A percentile compares a stretch with the other conserved stretches of the same genome.
Evolutionary conservation across 2,888 invertebrate species (phyloP).

Genomic region (Punctoribates punctum): DNA sequence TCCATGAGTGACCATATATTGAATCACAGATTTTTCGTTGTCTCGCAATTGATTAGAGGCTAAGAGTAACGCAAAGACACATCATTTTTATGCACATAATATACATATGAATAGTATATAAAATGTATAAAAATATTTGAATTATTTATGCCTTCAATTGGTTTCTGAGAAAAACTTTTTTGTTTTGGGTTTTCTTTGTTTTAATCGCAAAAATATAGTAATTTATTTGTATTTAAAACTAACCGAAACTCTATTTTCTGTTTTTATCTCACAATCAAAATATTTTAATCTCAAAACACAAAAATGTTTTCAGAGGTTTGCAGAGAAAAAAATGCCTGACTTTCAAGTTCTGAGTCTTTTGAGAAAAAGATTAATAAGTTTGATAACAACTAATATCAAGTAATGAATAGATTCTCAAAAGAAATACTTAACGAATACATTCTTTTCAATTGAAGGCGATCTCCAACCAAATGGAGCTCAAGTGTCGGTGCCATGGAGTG

Average conservation of each 20-base stretch:
- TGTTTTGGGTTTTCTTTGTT: slow-evolving; percentile 1
- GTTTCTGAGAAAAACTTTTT: slow-evolving; percentile 1
- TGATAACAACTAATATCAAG: not conserved
- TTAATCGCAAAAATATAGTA: not conserved
- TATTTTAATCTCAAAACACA: not conserved
- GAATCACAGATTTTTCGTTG: too few relatives aligned
- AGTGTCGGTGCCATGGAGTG: slow-evolving; percentile 61
- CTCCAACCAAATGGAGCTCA: slow-evolving; percentile 55
- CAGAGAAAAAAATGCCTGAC: not conserved
- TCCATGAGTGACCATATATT: too few relatives aligned
- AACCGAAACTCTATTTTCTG: not conserved
- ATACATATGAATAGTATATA: not conserved
- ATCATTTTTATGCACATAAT: slow-evolving; percentile 23
- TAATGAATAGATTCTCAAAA: not conserved
- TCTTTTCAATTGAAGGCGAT: slow-evolving; percentile 44
- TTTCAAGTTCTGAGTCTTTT: not conserved
- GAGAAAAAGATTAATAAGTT: not conserved
- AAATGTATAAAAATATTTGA: slow-evolving; percentile 29
- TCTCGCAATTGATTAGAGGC: too few relatives aligned
- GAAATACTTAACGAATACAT: not conserved
- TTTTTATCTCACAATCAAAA: not conserved
- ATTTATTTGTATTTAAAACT: slow-evolving; percentile 34
- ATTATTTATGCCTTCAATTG: slow-evolving; percentile 27
- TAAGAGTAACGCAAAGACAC: too few relatives aligned
- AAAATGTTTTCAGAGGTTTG: not conserved